These are phyloP conservation scores for Spermophilus dauricus DNA, from an alignment of 2,113 vertebrate species.

Conservation along the genomic window DNA sequence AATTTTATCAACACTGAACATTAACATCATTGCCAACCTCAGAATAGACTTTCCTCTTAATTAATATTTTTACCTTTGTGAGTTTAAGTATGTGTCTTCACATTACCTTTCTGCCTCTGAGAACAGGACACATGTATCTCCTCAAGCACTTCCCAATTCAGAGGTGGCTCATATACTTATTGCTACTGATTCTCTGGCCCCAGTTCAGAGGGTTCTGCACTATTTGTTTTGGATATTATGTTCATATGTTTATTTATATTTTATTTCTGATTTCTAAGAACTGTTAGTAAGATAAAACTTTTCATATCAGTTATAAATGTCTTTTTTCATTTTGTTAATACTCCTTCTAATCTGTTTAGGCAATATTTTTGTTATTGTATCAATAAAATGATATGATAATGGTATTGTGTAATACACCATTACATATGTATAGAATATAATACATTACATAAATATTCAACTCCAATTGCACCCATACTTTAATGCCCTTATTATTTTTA, in stretches of 20 bases:
- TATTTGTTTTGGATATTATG: not conserved
- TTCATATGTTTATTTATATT: not conserved
- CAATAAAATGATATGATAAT: conserved; percentile 14
- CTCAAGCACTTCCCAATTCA: no score
- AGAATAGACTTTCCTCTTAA: not conserved
- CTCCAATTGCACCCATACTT: not conserved
- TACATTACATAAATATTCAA: not conserved
- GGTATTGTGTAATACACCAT: not conserved
- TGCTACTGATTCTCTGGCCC: no score
- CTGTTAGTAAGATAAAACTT: not conserved
- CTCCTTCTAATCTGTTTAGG: not conserved
- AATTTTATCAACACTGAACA: not conserved
- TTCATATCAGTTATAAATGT: not conserved
- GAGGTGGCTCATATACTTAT: no score
- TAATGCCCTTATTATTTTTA: conserved; percentile 8
- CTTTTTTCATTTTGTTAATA: conserved; percentile 1
- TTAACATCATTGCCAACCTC: not conserved
- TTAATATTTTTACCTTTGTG: not conserved
- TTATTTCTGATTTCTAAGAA: conserved; percentile 40
- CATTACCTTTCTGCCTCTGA: not conserved
- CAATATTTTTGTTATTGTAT: not conserved
- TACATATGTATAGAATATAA: not conserved
- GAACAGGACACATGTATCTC: no score
- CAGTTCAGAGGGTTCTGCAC: no score
- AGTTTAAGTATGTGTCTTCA: not conserved